Conservation (phyloP, 2,797 vertebrate genomes). For the Spondyliosoma cantharus region DNA sequence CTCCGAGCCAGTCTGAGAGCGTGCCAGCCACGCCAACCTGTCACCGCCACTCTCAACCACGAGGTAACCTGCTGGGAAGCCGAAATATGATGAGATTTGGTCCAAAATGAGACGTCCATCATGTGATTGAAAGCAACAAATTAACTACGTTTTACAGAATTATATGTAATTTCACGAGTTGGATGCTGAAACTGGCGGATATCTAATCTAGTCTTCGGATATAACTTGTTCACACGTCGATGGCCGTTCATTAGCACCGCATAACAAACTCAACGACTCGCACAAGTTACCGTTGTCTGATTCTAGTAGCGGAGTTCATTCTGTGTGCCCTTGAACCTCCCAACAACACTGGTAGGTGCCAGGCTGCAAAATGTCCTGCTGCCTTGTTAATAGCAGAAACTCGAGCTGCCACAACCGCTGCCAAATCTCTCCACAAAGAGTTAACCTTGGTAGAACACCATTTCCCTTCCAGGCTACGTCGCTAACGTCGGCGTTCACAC, state of each 20-base stretch:
- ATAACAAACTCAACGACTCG: background rate
- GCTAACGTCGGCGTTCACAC: background rate
- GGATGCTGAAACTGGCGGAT: too few species aligned
- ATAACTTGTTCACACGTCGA: background rate
- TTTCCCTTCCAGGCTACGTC: background rate
- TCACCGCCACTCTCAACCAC: constrained; percentile 64
- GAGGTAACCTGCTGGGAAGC: constrained; percentile 61
- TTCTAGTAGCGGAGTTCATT: background rate
- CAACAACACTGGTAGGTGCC: constrained; percentile 9
- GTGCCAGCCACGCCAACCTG: constrained; percentile 76
- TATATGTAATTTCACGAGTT: background rate
- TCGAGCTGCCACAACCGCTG: background rate
- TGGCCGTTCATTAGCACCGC: background rate
- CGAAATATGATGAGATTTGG: constrained; percentile 40
- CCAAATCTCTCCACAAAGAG: constrained; percentile 3
- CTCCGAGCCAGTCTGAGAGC: constrained; percentile 64
- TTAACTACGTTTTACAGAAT: background rate
- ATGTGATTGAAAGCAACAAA: constrained; percentile 21
- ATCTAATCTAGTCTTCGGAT: background rate
- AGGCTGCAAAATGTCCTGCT: constrained; percentile 28
- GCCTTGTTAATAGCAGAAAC: constrained; percentile 23
- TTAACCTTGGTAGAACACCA: background rate
- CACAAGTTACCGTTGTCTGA: background rate
- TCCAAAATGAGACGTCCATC: constrained; percentile 58
- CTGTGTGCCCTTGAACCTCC: constrained; percentile 19